Evolutionary conservation across 2,113 vertebrate species (phyloP).

Genomic region (Lepus europaeus): DNA sequence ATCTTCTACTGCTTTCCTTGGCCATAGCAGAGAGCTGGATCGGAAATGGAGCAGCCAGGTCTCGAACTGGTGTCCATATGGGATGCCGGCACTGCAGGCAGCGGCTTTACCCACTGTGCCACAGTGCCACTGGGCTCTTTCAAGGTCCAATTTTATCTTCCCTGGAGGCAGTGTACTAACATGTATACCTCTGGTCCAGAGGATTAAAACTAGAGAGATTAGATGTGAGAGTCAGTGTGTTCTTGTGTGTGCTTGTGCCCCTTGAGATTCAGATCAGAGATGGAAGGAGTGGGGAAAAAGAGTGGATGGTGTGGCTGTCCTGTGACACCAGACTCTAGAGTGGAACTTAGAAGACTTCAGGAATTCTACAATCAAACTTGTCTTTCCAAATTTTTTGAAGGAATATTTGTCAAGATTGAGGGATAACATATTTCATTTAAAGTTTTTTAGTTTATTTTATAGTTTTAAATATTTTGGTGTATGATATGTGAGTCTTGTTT

Average conservation of each 20-base stretch:
- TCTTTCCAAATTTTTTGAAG: background rate
- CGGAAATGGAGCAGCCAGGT: too few species aligned
- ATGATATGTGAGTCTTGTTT: background rate
- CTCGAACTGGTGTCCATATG: too few species aligned
- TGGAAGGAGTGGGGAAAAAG: background rate
- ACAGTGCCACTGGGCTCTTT: background rate
- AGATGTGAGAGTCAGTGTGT: background rate
- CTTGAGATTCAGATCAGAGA: background rate
- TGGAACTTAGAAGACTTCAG: background rate
- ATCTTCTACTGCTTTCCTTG: too few species aligned
- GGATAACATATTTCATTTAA: background rate
- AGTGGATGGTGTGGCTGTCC: background rate
- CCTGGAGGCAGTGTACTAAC: background rate
- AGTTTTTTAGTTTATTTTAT: background rate
- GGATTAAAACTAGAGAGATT: background rate
- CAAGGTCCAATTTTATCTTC: background rate
- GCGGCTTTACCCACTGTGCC: too few species aligned
- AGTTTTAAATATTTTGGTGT: constrained; percentile 26
- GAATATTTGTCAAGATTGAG: background rate
- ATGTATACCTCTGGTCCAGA: background rate
- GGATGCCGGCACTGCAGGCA: too few species aligned
- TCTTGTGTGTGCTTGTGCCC: background rate
- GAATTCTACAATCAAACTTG: constrained; percentile 31
- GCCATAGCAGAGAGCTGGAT: too few species aligned
- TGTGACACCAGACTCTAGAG: background rate